These are phyloP conservation scores for Rhadina sibilatrix DNA, from an alignment of 2,113 vertebrate species.

Conservation along the genomic window DNA sequence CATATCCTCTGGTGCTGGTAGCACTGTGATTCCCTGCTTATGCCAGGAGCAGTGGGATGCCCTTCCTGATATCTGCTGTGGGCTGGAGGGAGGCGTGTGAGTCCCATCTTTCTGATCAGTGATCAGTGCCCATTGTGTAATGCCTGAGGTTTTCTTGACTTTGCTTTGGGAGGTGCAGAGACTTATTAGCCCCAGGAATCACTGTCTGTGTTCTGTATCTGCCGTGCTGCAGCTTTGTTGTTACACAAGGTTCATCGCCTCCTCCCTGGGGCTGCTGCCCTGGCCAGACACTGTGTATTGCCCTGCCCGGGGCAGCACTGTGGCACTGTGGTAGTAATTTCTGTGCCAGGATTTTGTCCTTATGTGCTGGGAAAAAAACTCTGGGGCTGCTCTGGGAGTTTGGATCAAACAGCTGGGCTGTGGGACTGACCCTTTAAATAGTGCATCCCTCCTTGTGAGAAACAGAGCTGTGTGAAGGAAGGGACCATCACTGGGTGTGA, in stretches of 20 bases:
- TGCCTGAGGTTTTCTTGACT: neutral
- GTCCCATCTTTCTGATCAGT: neutral
- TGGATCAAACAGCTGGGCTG: neutral
- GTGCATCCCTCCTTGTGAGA: rapidly evolving
- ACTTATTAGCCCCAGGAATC: neutral
- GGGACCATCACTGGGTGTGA: neutral
- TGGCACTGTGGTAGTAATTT: neutral
- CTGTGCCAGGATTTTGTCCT: neutral
- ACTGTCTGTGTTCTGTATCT: neutral
- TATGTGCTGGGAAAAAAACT: neutral
- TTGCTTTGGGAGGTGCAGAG: neutral
- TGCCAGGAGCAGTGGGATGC: neutral
- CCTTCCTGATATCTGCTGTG: neutral
- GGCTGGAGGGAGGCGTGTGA: neutral
- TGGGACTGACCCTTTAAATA: neutral
- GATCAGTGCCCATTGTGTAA: neutral
- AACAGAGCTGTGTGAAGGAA: neutral
- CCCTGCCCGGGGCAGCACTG: neutral
- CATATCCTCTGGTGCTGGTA: neutral
- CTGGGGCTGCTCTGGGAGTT: neutral
- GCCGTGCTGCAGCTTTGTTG: neutral
- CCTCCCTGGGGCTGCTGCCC: neutral
- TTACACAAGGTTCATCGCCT: rapidly evolving
- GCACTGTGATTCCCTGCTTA: neutral
- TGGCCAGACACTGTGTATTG: neutral